Conservation (phyloP, 2,888 invertebrate species). For the Chrysopilus asiliformis region DNA sequence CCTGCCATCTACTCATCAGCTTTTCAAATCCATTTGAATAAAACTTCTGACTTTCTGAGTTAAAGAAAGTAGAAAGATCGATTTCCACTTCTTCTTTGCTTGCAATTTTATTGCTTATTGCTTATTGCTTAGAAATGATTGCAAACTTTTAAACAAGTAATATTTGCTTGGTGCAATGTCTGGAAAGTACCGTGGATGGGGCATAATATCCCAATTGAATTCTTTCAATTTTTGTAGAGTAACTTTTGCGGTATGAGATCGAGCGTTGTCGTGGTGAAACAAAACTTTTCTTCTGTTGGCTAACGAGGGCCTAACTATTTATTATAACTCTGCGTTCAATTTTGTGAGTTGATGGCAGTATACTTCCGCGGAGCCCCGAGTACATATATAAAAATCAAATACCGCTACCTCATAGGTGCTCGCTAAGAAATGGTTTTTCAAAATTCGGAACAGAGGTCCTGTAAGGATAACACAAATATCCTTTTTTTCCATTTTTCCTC, state of each 20-base stretch:
- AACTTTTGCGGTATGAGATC: slow-evolving; percentile 1
- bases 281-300: not conserved
- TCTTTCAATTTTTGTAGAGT: not conserved
- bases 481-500: too few species aligned
- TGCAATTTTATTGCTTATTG: not conserved
- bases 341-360: slow-evolving; percentile 1
- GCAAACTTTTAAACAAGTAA: not conserved
- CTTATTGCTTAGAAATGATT: not conserved
- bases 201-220: slow-evolving; percentile 1
- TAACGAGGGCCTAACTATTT: not conserved
- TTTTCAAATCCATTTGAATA: too few species aligned
- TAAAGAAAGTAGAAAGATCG: too few species aligned
- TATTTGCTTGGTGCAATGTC: slow-evolving; percentile 1
- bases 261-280: slow-evolving; percentile 1
- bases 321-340: not conserved
- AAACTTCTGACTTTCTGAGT: too few species aligned
- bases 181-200: not conserved
- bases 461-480: too few species aligned
- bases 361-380: too few species aligned
- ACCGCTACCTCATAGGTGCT: too few species aligned
- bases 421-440: too few species aligned
- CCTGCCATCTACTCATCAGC: too few species aligned
- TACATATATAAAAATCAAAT: too few species aligned
- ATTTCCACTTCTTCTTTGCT: not conserved
- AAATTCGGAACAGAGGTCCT: too few species aligned